Conservation (phyloP, 2,888 invertebrate genomes). For the Malacosoma neustria region DNA sequence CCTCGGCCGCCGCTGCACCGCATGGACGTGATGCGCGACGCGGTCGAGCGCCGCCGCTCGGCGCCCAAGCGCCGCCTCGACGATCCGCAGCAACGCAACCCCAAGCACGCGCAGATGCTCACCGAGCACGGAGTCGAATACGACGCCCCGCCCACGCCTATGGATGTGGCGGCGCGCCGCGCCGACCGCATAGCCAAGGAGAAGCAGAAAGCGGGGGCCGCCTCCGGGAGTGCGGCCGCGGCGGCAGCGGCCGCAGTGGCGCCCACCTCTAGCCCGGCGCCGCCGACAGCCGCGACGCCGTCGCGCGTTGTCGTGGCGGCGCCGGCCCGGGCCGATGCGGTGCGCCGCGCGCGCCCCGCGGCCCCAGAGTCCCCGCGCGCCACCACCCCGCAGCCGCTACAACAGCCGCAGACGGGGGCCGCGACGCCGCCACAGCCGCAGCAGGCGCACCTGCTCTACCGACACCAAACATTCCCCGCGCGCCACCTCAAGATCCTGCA, state of each 20-base stretch:
- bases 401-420: constrained; percentile 28
- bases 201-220: constrained; percentile 74
- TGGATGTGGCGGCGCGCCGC: constrained; percentile 85
- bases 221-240: constrained; percentile 21
- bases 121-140: constrained; percentile 90
- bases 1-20: constrained; percentile 65
- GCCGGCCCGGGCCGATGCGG: constrained; percentile 16
- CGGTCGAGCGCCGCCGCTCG: constrained; percentile 82
- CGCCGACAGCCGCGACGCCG: constrained; percentile 58
- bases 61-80: constrained; percentile 85
- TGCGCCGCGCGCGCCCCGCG: constrained; percentile 25
- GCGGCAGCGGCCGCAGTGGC: constrained; percentile 14
- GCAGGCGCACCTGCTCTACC: constrained; percentile 75
- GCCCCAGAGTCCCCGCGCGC: constrained; percentile 58
- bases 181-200: constrained; percentile 91
- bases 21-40: constrained; percentile 84
- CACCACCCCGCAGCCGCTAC: constrained; percentile 50
- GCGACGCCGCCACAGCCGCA: constrained; percentile 50
- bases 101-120: constrained; percentile 88
- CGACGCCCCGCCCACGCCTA: constrained; percentile 88
- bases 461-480: constrained; percentile 73
- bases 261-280: constrained; percentile 39
- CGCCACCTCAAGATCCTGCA: constrained; percentile 65
- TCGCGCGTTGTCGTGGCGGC: constrained; percentile 23
- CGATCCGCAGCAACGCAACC: constrained; percentile 81